phyloP scores from a whole-genome alignment of 2,797 vertebrate species.

The Paratrypauchen microcephalus region DNA sequence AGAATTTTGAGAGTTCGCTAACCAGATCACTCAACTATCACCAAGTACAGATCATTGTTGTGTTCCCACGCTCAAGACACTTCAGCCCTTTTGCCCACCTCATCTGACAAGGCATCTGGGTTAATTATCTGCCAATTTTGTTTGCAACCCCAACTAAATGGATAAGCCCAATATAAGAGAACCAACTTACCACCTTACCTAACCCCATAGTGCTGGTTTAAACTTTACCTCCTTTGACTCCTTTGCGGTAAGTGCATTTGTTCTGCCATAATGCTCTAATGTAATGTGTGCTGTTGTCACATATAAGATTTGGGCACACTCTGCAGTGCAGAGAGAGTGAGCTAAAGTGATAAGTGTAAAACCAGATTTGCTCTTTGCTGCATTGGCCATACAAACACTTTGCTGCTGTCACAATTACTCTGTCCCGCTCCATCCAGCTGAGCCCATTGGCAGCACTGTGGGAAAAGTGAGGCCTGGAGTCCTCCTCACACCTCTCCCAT shows the following conservation, averaged over 20 bases:
- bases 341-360: conserved; percentile 53
- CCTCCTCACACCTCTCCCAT: conserved; percentile 55
- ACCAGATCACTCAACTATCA: too few relatives aligned
- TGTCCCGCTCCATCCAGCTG: conserved; percentile 66
- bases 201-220: neutral
- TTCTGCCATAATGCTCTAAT: neutral
- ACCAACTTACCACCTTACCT: neutral
- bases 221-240: neutral
- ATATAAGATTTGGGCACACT: conserved; percentile 50
- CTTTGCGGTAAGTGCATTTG: neutral
- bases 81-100: too few relatives aligned
- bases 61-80: too few relatives aligned
- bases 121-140: neutral
- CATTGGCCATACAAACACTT: conserved; percentile 57
- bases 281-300: conserved; percentile 46
- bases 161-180: neutral
- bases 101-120: neutral
- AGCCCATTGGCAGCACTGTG: conserved; percentile 60
- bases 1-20: too few relatives aligned
- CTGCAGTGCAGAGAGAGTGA: conserved; percentile 45
- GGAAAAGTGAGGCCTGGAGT: conserved; percentile 59
- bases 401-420: conserved; percentile 50
- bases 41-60: too few relatives aligned
- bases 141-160: neutral
- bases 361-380: conserved; percentile 53